phyloP scores from a whole-genome alignment of 2,888 invertebrate genomes.

The Chaetoderma sp. region DNA sequence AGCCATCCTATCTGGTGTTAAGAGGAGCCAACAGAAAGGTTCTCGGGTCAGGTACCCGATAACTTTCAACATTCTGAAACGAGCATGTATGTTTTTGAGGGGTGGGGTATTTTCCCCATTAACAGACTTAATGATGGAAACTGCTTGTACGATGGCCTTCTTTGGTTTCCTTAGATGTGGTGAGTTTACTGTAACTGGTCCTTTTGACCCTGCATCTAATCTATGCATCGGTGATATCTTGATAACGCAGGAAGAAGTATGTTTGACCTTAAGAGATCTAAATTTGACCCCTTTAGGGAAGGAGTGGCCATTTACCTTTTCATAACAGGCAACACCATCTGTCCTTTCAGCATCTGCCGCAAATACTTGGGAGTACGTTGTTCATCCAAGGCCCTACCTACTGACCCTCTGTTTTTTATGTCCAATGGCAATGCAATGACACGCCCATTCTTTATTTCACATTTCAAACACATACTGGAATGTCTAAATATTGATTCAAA shows the following conservation, averaged over 20 bases:
- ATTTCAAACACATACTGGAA: not conserved
- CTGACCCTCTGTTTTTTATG: not conserved
- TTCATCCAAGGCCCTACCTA: not conserved
- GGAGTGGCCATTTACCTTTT: not conserved
- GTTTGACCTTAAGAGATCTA: not conserved
- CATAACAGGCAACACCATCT: not conserved
- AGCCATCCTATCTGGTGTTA: not conserved
- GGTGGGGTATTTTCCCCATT: not conserved
- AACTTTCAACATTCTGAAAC: not conserved
- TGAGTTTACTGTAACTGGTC: not conserved
- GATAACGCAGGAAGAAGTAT: not conserved
- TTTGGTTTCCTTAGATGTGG: not conserved
- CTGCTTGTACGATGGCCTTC: not conserved
- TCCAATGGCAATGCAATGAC: not conserved
- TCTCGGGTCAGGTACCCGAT: not conserved
- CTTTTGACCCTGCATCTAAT: not conserved
- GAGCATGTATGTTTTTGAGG: not conserved
- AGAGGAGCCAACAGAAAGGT: not conserved
- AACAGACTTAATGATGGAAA: not conserved
- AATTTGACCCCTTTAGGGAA: not conserved
- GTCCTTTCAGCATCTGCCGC: not conserved
- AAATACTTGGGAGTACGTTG: not conserved
- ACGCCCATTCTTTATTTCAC: not conserved
- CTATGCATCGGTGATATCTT: not conserved
- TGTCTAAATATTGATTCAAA: not conserved